phyloP scores from a whole-genome alignment of 2,113 vertebrate genomes.

The Pyxicephalus adspersus region DNA sequence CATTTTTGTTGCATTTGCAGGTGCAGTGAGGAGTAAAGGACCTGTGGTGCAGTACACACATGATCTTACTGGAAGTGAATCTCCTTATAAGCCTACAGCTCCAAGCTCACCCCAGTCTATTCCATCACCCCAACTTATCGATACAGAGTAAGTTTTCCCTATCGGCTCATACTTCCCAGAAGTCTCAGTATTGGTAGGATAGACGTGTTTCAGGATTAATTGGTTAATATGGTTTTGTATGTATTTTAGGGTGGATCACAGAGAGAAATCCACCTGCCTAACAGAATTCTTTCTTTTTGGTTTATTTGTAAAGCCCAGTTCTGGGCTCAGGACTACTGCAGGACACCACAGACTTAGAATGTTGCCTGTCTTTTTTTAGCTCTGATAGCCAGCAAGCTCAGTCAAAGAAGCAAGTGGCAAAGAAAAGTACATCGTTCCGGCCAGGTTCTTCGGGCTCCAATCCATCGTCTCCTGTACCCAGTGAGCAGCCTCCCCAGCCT shows the following conservation, averaged over 20 bases:
- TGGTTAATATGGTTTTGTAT: too few relatives aligned
- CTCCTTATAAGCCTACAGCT: constrained; percentile 66
- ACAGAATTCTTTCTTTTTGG: too few relatives aligned
- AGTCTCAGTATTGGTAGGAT: too few relatives aligned
- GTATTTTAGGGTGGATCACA: too few relatives aligned
- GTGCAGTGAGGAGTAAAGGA: constrained; percentile 89
- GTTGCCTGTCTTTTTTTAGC: constrained; percentile 60
- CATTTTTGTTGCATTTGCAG: constrained; percentile 62
- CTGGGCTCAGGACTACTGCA: background rate
- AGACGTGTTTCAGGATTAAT: too few relatives aligned
- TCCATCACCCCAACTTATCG: constrained; percentile 64
- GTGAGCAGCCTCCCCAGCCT: constrained; percentile 43
- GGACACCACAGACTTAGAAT: background rate
- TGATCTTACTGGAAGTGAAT: constrained; percentile 68
- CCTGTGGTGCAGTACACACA: constrained; percentile 95
- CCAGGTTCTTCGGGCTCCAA: constrained; percentile 74
- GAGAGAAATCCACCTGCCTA: too few relatives aligned
- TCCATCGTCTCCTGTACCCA: constrained; percentile 64
- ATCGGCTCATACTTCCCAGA: too few relatives aligned
- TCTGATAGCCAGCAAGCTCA: constrained; percentile 75
- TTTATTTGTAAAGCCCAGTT: too few relatives aligned
- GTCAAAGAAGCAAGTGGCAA: constrained; percentile 90
- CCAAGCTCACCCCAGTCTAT: constrained; percentile 46
- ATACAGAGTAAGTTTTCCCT: constrained; percentile 73
- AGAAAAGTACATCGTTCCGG: constrained; percentile 91